phyloP scores from a whole-genome alignment of 1,140 invertebrate species.

The Halyomorpha halys region DNA sequence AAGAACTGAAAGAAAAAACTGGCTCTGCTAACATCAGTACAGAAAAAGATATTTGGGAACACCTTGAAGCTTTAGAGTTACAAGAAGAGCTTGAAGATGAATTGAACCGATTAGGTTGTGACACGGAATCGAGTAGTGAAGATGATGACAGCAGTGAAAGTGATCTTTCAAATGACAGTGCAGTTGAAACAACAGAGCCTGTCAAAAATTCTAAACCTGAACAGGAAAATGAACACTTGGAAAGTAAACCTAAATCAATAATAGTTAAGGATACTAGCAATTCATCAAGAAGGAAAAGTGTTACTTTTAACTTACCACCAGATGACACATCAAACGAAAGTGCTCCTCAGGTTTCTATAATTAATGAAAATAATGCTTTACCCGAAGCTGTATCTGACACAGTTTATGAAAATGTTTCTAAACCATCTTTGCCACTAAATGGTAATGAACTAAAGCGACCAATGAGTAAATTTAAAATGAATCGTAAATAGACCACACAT shows the following conservation, averaged over 20 bases:
- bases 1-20: conserved; percentile 35
- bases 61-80: conserved; percentile 44
- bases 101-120: conserved; percentile 26
- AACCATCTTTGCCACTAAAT: not conserved
- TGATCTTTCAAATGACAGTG: not conserved
- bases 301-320: too few species aligned
- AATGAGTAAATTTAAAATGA: conserved; percentile 10
- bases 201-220: too few species aligned
- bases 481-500: not conserved
- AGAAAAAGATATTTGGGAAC: conserved; percentile 40
- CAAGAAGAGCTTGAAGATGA: conserved; percentile 44
- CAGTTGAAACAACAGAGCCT: not conserved
- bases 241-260: too few species aligned
- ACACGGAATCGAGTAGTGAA: conserved; percentile 16
- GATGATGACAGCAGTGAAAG: conserved; percentile 15
- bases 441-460: not conserved
- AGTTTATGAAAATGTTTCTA: not conserved
- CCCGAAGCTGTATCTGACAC: not conserved
- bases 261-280: too few species aligned
- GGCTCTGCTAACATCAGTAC: conserved; percentile 33
- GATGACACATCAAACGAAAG: too few species aligned
- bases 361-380: not conserved
- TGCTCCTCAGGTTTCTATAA: too few species aligned
- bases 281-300: too few species aligned
- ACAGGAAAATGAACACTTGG: too few species aligned